These are phyloP conservation scores for Habropoda laboriosa DNA, from an alignment of 1,140 invertebrate genomes.

Conservation along the genomic window DNA sequence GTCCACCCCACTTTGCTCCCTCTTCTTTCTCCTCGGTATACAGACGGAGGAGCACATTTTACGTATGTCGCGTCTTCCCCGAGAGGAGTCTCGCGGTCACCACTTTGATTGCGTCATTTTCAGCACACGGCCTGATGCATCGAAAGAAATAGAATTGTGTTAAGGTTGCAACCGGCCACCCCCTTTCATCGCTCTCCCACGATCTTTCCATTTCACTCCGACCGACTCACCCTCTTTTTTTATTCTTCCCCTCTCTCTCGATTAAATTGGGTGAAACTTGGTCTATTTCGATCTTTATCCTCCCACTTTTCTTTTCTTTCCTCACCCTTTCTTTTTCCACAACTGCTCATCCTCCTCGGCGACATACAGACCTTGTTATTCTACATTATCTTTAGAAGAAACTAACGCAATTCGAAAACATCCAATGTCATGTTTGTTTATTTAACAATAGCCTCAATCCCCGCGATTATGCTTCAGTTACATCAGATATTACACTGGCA, in stretches of 20 bases:
- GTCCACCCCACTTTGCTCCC: constrained; percentile 26
- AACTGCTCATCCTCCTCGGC: no score
- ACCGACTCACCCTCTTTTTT: not conserved
- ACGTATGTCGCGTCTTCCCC: constrained; percentile 15
- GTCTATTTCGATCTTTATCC: accelerated
- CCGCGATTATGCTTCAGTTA: not conserved
- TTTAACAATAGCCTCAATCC: constrained; percentile 5
- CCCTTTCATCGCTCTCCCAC: constrained; percentile 23
- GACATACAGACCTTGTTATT: no score
- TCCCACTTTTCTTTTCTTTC: not conserved
- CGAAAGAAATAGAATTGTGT: constrained; percentile 75
- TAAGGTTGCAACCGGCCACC: constrained; percentile 66
- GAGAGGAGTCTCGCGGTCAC: constrained; percentile 22
- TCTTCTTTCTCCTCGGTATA: not conserved
- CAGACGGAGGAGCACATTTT: not conserved
- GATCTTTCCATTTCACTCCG: constrained; percentile 3
- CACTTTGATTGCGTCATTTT: constrained; percentile 52
- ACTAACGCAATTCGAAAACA: not conserved
- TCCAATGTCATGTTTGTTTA: constrained; percentile 17
- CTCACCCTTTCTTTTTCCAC: not conserved
- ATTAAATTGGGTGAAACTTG: no score
- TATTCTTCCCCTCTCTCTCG: not conserved
- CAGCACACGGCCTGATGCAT: constrained; percentile 63
- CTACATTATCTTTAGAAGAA: no score
- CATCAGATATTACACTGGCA: constrained; percentile 32